A percentile compares a stretch with the other conserved stretches of the same genome.
These are phyloP conservation scores for Vombatus ursinus DNA, from an alignment of 2,113 vertebrate genomes.

Conservation along the genomic window DNA sequence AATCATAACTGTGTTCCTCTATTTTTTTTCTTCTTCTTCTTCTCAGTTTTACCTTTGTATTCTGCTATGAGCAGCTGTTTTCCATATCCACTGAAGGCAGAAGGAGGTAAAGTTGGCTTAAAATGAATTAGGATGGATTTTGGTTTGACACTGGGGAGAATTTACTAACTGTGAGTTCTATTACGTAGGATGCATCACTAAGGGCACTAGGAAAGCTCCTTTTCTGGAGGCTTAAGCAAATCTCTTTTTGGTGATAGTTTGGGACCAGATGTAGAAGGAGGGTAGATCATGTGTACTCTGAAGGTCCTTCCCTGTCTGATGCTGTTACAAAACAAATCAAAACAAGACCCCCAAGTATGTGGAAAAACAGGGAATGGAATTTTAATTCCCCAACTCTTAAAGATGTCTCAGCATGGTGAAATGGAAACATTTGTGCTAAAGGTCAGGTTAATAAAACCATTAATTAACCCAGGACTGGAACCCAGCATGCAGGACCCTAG, in stretches of 20 bases:
- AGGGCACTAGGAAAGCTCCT: neutral
- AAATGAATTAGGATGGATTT: neutral
- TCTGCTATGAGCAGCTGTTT: neutral
- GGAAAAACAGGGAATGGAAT: neutral
- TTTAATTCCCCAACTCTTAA: constrained; percentile 30
- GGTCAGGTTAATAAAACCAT: constrained; percentile 25
- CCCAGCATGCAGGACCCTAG: neutral
- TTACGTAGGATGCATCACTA: neutral
- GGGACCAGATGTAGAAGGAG: neutral
- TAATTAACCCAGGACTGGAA: constrained; percentile 25
- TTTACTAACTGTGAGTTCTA: neutral
- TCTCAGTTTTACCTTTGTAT: neutral
- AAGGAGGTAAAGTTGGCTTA: neutral
- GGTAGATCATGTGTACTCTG: neutral
- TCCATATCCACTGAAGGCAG: neutral
- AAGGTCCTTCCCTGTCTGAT: neutral
- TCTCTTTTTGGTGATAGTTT: constrained; percentile 4
- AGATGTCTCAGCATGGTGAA: neutral
- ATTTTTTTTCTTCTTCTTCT: neutral
- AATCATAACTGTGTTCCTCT: neutral
- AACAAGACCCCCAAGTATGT: neutral
- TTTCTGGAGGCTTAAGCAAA: neutral
- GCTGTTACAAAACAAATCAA: neutral
- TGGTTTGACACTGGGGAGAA: neutral
- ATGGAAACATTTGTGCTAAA: constrained; percentile 37